A percentile compares a stretch with the other conserved stretches of the same genome.
Evolutionary conservation across 30 jellyfish, hydroid and myxozoan genomes (phyloP).

Genomic region (Aurelia coerulea): DNA sequence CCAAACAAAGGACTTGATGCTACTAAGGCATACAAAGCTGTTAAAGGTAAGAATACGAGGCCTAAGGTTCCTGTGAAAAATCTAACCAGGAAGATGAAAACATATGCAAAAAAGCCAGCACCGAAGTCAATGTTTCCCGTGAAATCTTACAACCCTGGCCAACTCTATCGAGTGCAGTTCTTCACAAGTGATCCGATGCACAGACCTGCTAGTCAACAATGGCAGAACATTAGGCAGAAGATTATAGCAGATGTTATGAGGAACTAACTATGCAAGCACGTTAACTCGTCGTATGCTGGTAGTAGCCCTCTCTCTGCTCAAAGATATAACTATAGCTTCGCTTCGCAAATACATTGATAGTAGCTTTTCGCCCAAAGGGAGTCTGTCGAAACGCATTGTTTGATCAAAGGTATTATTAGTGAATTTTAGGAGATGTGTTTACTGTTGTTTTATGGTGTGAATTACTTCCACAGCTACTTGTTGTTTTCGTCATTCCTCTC

Average conservation of each 20-base stretch:
- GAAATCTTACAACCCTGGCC: not conserved
- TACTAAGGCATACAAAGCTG: not conserved
- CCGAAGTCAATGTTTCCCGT: slow-evolving; percentile 13
- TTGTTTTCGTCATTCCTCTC: too few relatives aligned
- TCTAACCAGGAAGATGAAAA: not conserved
- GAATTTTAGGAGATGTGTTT: too few relatives aligned
- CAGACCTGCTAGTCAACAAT: slow-evolving; percentile 22
- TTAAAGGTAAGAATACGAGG: not conserved
- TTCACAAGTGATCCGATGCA: slow-evolving; percentile 33
- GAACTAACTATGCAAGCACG: not conserved
- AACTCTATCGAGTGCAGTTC: slow-evolving; percentile 34
- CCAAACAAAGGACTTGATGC: slow-evolving; percentile 45
- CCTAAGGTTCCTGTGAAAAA: not conserved
- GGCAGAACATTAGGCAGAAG: slow-evolving; percentile 51
- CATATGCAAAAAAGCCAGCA: not conserved
- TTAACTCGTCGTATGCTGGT: too few relatives aligned
- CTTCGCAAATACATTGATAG: not conserved
- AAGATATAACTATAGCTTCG: not conserved
- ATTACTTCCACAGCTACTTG: too few relatives aligned
- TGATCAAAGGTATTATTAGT: too few relatives aligned
- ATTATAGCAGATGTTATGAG: slow-evolving; percentile 33
- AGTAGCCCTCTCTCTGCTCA: too few relatives aligned
- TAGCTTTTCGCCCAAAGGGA: too few relatives aligned
- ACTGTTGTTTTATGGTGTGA: too few relatives aligned
- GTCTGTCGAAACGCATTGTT: too few relatives aligned